Percentiles rank a stretch among this genome's conserved stretches.
phyloP scores from a whole-genome alignment of 2,113 vertebrate species.

The Psittacara wagleri region DNA sequence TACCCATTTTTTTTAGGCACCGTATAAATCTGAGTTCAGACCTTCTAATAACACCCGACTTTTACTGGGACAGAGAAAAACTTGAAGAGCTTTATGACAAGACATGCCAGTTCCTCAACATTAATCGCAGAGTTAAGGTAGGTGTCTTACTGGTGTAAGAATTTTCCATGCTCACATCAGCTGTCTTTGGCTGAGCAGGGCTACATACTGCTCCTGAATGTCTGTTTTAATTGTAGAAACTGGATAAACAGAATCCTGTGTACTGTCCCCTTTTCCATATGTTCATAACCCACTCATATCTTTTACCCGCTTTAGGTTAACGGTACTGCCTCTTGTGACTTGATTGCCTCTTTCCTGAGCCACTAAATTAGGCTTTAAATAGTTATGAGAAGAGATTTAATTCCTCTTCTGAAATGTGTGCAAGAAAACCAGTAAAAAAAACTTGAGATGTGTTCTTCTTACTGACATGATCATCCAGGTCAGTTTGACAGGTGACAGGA shows the following conservation, averaged over 20 bases:
- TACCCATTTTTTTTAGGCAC: constrained; percentile 80
- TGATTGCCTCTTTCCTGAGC: not conserved
- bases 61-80: constrained; percentile 98
- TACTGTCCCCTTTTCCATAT: not conserved
- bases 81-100: constrained; percentile 96
- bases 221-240: not conserved
- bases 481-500: not conserved
- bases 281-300: not conserved
- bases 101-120: constrained; percentile 95
- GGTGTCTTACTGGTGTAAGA: not conserved
- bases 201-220: not conserved
- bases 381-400: not conserved
- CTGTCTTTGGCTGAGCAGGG: not conserved
- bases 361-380: not conserved
- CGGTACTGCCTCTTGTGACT: not conserved
- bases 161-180: not conserved
- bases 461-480: not conserved
- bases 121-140: constrained; percentile 94
- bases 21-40: constrained; percentile 97
- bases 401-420: not conserved
- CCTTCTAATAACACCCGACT: constrained; percentile 94
- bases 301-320: not conserved
- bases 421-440: not conserved
- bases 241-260: not conserved
- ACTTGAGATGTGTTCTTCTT: not conserved